Evolutionary conservation across 2,797 vertebrate genomes (phyloP).

Genomic region (Pseudochromis fuscus): DNA sequence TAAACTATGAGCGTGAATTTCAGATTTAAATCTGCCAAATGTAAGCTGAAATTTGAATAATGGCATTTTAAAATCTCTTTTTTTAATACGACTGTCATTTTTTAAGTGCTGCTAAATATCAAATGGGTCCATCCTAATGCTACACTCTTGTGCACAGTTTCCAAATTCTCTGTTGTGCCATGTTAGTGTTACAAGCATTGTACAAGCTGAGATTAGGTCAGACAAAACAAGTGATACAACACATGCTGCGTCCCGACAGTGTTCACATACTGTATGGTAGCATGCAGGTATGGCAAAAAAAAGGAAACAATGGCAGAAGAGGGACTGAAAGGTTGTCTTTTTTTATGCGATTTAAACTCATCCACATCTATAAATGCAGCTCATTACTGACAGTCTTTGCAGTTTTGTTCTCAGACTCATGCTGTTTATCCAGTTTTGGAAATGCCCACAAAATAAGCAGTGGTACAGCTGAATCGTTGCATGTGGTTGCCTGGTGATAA

Average conservation of each 20-base stretch:
- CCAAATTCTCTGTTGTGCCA: not conserved
- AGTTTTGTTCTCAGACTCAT: constrained; percentile 14
- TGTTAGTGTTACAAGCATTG: not conserved
- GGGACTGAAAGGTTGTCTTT: not conserved
- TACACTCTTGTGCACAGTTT: not conserved
- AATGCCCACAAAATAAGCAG: constrained; percentile 30
- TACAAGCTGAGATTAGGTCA: no score
- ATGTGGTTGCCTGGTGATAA: constrained; percentile 54
- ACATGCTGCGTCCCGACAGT: not conserved
- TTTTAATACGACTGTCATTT: not conserved
- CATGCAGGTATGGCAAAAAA: not conserved
- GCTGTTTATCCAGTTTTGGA: constrained; percentile 27
- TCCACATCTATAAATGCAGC: constrained; percentile 8
- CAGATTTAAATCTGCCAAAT: constrained; percentile 28
- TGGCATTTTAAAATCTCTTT: constrained; percentile 32
- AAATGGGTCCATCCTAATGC: not conserved
- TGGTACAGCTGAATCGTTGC: constrained; percentile 21
- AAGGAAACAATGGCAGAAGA: not conserved
- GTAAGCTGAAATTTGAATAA: constrained; percentile 42
- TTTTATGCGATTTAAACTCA: constrained; percentile 10
- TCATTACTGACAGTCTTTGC: constrained; percentile 8
- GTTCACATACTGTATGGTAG: not conserved
- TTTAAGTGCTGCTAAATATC: constrained; percentile 14
- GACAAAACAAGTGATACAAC: no score
- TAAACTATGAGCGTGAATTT: constrained; percentile 8